Conservation (phyloP, 2,797 vertebrate genomes). For the Acrocephalus scirpaceus region DNA sequence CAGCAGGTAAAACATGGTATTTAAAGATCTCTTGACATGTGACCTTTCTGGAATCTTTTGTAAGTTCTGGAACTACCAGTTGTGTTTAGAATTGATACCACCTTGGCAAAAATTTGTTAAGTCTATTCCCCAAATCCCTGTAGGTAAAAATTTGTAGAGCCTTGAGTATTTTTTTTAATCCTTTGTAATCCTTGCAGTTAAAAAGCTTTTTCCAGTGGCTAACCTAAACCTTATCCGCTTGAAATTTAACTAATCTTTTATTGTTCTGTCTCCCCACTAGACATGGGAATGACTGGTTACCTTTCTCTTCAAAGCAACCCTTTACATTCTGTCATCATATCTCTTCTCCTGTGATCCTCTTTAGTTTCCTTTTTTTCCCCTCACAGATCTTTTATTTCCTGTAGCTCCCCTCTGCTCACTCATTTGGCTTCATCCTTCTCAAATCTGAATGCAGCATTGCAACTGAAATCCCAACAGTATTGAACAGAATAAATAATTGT, state of each 20-base stretch:
- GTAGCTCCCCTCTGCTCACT: not conserved
- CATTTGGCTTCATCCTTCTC: slow-evolving; percentile 14
- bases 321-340: not conserved
- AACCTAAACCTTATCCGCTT: slow-evolving; percentile 1
- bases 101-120: not conserved
- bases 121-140: not conserved
- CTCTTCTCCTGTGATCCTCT: not conserved
- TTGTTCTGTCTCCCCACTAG: not conserved
- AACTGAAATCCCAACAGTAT: slow-evolving; percentile 4
- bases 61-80: not conserved
- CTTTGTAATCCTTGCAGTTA: slow-evolving; percentile 33
- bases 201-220: slow-evolving; percentile 15
- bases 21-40: not conserved
- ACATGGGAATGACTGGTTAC: not conserved
- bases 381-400: not conserved
- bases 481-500: slow-evolving; percentile 30
- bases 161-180: not conserved
- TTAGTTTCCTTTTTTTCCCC: not conserved
- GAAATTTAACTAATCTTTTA: not conserved
- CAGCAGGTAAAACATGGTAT: not conserved
- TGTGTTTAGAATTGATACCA: not conserved
- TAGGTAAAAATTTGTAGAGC: not conserved
- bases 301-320: slow-evolving; percentile 13
- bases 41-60: not conserved
- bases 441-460: not conserved